Percentiles rank a stretch among this genome's conserved stretches.
phyloP scores from a whole-genome alignment of 2,888 invertebrate species.

The Lapara coniferarum region DNA sequence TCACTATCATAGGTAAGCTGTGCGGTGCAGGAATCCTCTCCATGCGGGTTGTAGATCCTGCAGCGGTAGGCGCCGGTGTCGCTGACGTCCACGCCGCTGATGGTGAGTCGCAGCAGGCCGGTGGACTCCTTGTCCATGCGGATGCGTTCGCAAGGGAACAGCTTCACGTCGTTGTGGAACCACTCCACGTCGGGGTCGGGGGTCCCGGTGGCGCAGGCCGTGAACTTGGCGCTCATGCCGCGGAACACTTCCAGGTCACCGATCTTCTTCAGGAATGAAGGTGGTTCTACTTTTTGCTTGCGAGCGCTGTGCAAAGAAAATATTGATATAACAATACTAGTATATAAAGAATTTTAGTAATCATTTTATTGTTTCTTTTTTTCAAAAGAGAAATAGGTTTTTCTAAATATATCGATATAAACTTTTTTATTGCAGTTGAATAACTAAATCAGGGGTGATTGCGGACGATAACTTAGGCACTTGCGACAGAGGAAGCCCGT shows the following conservation, averaged over 20 bases:
- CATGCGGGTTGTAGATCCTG: constrained; percentile 92
- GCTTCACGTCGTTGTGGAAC: constrained; percentile 90
- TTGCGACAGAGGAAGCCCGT: no score
- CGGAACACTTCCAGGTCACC: constrained; percentile 94
- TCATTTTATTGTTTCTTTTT: no score
- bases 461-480: no score
- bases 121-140: constrained; percentile 92
- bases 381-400: no score
- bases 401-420: no score
- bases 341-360: no score
- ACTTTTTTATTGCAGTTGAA: not conserved
- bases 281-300: constrained; percentile 90
- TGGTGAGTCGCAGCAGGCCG: constrained; percentile 91
- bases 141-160: constrained; percentile 92
- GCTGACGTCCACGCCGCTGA: constrained; percentile 89
- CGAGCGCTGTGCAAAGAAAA: constrained; percentile 81
- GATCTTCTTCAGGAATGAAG: constrained; percentile 94
- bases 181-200: constrained; percentile 94
- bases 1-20: constrained; percentile 92
- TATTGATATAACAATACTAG: not conserved
- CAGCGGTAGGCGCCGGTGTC: constrained; percentile 94
- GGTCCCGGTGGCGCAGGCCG: constrained; percentile 94
- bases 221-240: constrained; percentile 95
- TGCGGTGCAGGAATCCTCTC: constrained; percentile 91
- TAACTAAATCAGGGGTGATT: no score